Percentiles rank a stretch among this genome's conserved stretches.
Evolutionary conservation across 2,113 vertebrate genomes (phyloP).

Genomic region (Chionodraco myersi): DNA sequence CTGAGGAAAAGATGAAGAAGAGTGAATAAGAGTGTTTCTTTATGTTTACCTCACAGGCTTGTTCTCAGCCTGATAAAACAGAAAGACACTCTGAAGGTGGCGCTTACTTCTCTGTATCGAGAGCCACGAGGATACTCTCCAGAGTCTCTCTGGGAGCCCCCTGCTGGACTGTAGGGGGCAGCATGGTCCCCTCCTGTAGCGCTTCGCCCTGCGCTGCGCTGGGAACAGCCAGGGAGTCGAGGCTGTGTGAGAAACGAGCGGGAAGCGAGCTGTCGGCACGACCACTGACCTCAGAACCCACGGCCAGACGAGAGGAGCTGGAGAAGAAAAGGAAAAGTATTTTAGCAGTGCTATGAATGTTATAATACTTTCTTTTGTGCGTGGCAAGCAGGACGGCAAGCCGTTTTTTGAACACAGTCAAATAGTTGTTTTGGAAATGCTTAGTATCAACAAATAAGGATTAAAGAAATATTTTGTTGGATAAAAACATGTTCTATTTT

Average conservation of each 20-base stretch:
- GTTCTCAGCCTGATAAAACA: not conserved
- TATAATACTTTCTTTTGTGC: too few species aligned
- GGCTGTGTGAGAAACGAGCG: conserved; percentile 68
- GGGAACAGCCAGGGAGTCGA: conserved; percentile 80
- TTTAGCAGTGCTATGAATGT: too few species aligned
- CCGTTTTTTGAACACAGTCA: too few species aligned
- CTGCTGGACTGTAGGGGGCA: conserved; percentile 44
- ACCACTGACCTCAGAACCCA: conserved; percentile 80
- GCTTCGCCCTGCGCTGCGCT: conserved; percentile 81
- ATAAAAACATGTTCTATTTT: too few species aligned
- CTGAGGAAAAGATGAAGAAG: conserved; percentile 72
- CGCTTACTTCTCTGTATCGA: conserved; percentile 96
- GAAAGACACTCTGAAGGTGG: not conserved
- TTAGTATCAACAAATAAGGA: too few species aligned
- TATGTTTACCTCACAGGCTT: not conserved
- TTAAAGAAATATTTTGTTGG: too few species aligned
- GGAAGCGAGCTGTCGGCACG: conserved; percentile 84
- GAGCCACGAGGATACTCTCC: conserved; percentile 93
- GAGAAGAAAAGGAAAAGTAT: not conserved
- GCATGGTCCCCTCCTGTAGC: conserved; percentile 42
- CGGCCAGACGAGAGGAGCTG: conserved; percentile 80
- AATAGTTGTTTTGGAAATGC: too few species aligned
- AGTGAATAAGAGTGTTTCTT: not conserved
- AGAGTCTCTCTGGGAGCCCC: conserved; percentile 92
- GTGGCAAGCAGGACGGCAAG: too few species aligned